These are phyloP conservation scores for Acronicta aceris DNA, from an alignment of 2,888 invertebrate genomes.

Conservation along the genomic window DNA sequence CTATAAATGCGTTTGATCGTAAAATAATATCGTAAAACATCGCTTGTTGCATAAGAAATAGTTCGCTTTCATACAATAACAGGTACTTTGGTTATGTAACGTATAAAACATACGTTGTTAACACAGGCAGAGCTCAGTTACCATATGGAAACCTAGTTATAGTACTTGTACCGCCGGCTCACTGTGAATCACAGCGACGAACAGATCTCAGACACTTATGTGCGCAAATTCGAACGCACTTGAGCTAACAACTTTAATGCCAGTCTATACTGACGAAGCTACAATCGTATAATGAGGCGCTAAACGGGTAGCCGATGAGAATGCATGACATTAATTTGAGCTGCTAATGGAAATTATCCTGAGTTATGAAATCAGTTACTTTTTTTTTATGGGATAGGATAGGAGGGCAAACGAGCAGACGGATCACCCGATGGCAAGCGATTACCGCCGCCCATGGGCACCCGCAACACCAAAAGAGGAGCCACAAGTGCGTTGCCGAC, in stretches of 20 bases:
- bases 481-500: no score
- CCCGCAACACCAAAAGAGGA: no score
- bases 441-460: no score
- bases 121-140: slow-evolving; percentile 2
- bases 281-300: slow-evolving; percentile 6
- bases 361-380: slow-evolving; percentile 38
- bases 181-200: background rate
- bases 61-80: slow-evolving; percentile 35
- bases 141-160: slow-evolving; percentile 1
- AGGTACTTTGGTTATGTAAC: slow-evolving; percentile 34
- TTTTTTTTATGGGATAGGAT: no score
- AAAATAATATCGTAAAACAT: slow-evolving; percentile 44
- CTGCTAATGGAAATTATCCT: slow-evolving; percentile 12
- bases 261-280: slow-evolving; percentile 11
- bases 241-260: slow-evolving; percentile 15
- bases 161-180: background rate
- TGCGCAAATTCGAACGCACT: slow-evolving; percentile 4
- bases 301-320: slow-evolving; percentile 4
- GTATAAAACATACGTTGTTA: slow-evolving; percentile 9
- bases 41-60: slow-evolving; percentile 40
- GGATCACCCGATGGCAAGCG: no score
- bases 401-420: no score
- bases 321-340: slow-evolving; percentile 14
- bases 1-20: slow-evolving; percentile 33
- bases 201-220: slow-evolving; percentile 3